Base-by-base conservation (phyloP, 2,113 vertebrate genomes). In the Aspidoscelis tigris region DNA sequence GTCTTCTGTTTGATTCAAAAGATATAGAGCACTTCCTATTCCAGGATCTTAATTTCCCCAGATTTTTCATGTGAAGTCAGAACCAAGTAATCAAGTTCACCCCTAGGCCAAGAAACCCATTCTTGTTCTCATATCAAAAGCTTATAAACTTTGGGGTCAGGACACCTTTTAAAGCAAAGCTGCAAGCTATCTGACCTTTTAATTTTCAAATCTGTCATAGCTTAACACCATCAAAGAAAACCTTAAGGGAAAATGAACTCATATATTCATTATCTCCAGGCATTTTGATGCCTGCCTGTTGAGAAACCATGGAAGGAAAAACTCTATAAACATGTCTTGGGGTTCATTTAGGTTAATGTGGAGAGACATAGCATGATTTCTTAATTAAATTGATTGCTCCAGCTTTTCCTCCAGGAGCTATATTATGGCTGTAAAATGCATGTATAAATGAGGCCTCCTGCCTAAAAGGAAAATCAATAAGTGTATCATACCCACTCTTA, bases 301-400 rank as follows among this genome's bases (percentile, higher is more conserved):
- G n/a, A 82, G 80, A 87, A 81, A 80, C 58, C 71, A 89, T 83
- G 81, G 76, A 85, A 82, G 77, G 26, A 33, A 88, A 92, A 84
- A 72, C 73, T 69, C 84, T 85, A 66, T 84, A 87, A 76, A 76
- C 47, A 64, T 75, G 43, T 78, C 78, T 85, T 78, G 90, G 88
- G 53, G 64, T 88, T 85, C 78, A 83, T 69, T 90, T 87, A 74
- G 84, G 83, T 88, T 83, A 90, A 84, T 85, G 65, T 65, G 26
- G 83, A 70, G 9, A 82, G 70, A 65, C 75, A 86, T 69, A 50
- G 80, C 75, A 82, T 47, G 70, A 43, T 88, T 76, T 81, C 85
- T 76, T 92, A 91, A 91, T 93, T 90, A 89, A 90, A 91, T 89
- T 84, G 76, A 90, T 81, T 78, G 88, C 82, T 87, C 61, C 87